Conservation (phyloP, 2,888 invertebrate species). For the Patella pellucida region DNA sequence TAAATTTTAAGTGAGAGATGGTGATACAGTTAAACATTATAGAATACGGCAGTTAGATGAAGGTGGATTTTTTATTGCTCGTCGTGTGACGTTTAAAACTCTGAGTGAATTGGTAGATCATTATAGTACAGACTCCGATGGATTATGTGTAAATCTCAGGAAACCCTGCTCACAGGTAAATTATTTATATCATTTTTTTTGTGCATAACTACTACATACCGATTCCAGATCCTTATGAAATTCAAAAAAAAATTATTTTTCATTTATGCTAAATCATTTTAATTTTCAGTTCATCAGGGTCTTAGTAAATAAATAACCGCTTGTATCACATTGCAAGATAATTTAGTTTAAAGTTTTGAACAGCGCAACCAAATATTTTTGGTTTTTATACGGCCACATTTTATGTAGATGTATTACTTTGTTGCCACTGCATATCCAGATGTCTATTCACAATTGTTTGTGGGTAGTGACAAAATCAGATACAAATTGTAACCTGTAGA, state of each 20-base stretch:
- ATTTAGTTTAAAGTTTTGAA: neutral
- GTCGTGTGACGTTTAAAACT: slow-evolving; percentile 96
- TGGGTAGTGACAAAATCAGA: too few species aligned
- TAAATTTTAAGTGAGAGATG: slow-evolving; percentile 88
- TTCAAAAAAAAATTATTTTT: neutral
- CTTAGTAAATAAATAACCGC: too few species aligned
- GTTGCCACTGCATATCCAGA: too few species aligned
- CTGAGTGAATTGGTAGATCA: slow-evolving; percentile 97
- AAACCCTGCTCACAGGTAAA: slow-evolving; percentile 71
- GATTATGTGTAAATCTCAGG: slow-evolving; percentile 92
- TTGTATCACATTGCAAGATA: neutral
- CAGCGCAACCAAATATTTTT: too few species aligned
- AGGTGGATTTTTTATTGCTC: slow-evolving; percentile 97
- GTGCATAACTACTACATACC: neutral
- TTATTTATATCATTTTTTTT: slow-evolving; percentile 18
- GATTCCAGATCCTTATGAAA: neutral
- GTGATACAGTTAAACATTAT: slow-evolving; percentile 99
- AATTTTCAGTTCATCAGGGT: too few species aligned
- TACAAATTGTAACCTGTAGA: too few species aligned
- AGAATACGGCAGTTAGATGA: slow-evolving; percentile 98
- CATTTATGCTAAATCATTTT: neutral
- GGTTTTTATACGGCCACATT: too few species aligned
- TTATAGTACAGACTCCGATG: slow-evolving; percentile 97
- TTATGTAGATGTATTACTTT: too few species aligned
- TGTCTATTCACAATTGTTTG: too few species aligned